These are phyloP conservation scores for Papilio glaucus DNA, from an alignment of 1,140 invertebrate genomes.

Conservation along the genomic window DNA sequence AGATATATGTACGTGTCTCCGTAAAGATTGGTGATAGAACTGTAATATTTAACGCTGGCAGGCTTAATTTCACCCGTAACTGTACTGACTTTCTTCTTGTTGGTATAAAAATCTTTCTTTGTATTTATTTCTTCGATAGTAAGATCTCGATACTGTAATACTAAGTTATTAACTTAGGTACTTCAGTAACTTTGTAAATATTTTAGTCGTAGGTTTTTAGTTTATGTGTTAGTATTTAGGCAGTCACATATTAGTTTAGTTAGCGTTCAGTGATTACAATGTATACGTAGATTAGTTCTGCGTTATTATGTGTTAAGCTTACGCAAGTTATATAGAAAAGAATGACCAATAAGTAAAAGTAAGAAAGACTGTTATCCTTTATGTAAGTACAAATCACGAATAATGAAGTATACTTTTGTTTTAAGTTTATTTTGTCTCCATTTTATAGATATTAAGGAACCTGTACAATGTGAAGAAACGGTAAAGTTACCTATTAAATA, in stretches of 20 bases:
- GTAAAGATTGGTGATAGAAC: background rate
- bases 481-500: conserved; percentile 75
- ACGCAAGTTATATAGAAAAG: conserved; percentile 44
- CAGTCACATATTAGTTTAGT: conserved; percentile 6
- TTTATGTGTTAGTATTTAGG: background rate
- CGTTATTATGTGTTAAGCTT: conserved; percentile 47
- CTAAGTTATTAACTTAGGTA: background rate
- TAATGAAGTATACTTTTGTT: conserved; percentile 45
- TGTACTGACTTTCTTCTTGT: too few relatives aligned
- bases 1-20: background rate
- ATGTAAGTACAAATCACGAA: conserved; percentile 72
- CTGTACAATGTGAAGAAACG: conserved; percentile 55
- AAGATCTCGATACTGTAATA: background rate
- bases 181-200: conserved; percentile 26
- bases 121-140: too few relatives aligned
- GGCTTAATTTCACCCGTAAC: too few relatives aligned
- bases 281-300: conserved; percentile 36
- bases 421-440: conserved; percentile 39
- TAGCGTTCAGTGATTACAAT: conserved; percentile 13
- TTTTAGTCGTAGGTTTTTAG: conserved; percentile 24
- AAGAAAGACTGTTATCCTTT: conserved; percentile 74
- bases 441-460: conserved; percentile 23
- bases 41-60: too few relatives aligned
- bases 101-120: too few relatives aligned
- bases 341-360: conserved; percentile 76